These are phyloP conservation scores for Salticus scenicus DNA, from an alignment of 2,888 invertebrate genomes.

Conservation along the genomic window DNA sequence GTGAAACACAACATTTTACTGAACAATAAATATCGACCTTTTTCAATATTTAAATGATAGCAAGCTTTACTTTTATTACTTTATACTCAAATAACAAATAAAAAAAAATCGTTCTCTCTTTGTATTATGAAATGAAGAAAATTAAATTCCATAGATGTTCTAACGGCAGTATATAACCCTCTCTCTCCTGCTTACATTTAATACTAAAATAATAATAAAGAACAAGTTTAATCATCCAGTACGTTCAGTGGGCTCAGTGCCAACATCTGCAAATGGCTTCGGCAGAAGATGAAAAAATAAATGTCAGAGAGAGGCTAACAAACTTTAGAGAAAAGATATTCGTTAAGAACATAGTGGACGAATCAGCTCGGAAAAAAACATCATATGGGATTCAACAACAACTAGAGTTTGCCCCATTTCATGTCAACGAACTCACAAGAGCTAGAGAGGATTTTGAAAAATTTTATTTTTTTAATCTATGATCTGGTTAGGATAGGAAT, in stretches of 20 bases:
- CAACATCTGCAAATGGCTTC: conserved; percentile 15
- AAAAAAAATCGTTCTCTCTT: no score
- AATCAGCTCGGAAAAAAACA: background rate
- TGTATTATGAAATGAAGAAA: background rate
- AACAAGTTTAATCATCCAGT: conserved; percentile 5
- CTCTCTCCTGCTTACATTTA: background rate
- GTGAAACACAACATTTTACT: no score
- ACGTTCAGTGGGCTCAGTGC: background rate
- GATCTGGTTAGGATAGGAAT: no score
- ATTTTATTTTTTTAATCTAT: no score
- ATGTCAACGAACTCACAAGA: conserved; percentile 12
- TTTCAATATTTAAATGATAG: no score
- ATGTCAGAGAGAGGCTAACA: background rate
- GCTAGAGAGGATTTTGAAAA: no score
- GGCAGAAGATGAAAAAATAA: background rate
- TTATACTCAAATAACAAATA: no score
- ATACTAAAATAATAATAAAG: background rate
- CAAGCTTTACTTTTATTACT: no score
- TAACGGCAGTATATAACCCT: background rate
- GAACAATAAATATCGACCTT: no score
- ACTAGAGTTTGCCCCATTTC: background rate
- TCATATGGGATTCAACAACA: conserved; percentile 6
- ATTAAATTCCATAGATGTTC: background rate
- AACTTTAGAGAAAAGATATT: background rate
- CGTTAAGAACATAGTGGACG: background rate